A percentile compares a stretch with the other conserved stretches of the same genome.
These are phyloP conservation scores for Hesperia comma DNA, from an alignment of 2,888 invertebrate genomes.

Conservation along the genomic window DNA sequence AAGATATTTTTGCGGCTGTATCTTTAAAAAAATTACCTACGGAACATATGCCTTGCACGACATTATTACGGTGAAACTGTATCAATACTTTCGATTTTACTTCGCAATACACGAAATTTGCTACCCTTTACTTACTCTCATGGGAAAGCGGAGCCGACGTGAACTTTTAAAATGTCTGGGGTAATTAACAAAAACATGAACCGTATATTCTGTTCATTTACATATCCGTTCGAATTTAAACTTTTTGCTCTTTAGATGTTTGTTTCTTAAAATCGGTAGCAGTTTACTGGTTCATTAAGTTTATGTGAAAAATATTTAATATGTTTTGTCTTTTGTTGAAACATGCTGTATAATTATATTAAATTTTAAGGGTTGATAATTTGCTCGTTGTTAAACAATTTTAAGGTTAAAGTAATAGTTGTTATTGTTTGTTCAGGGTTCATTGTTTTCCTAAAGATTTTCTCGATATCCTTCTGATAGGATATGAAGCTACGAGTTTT, in stretches of 20 bases:
- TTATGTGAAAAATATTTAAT: too few relatives aligned
- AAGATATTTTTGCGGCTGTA: background rate
- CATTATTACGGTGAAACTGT: conserved; percentile 12
- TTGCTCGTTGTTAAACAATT: too few relatives aligned
- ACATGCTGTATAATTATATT: too few relatives aligned
- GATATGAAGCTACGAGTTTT: too few relatives aligned
- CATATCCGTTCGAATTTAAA: conserved; percentile 1
- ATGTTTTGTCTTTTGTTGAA: too few relatives aligned
- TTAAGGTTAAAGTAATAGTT: too few relatives aligned
- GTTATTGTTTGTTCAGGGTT: too few relatives aligned
- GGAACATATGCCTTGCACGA: conserved; percentile 3
- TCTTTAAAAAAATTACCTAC: conserved; percentile 16
- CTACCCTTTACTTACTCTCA: conserved; percentile 34
- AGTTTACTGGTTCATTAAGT: too few relatives aligned
- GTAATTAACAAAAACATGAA: conserved; percentile 25
- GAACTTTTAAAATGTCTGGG: conserved; percentile 32
- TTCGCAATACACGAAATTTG: conserved; percentile 31
- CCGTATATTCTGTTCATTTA: conserved; percentile 17
- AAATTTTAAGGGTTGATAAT: too few relatives aligned
- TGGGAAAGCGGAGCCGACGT: conserved; percentile 29
- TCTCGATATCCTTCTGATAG: too few relatives aligned
- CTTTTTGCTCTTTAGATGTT: background rate
- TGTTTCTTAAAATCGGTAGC: too few relatives aligned
- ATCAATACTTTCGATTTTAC: conserved; percentile 29
- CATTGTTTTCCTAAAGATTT: too few relatives aligned